Percentiles rank a stretch among this genome's conserved stretches.
phyloP scores from a whole-genome alignment of 2,888 invertebrate species.

The Villa cingulata region DNA sequence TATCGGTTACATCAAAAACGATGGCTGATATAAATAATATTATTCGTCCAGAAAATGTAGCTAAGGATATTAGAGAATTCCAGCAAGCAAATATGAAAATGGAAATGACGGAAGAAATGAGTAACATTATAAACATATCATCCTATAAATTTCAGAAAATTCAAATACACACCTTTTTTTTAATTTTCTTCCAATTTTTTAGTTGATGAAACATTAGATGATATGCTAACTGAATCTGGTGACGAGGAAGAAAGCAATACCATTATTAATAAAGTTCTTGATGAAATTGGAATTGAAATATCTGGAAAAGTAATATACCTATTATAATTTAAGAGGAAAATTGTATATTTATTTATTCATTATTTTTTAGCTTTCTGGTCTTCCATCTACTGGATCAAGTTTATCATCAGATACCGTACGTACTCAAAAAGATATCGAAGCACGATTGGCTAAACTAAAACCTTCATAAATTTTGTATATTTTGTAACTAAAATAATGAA shows the following conservation, averaged over 20 bases:
- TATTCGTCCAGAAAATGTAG: slow-evolving; percentile 73
- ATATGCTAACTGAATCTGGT: slow-evolving; percentile 74
- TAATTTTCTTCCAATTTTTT: slow-evolving; percentile 19
- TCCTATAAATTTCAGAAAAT: neutral
- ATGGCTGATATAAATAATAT: slow-evolving; percentile 80
- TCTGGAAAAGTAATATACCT: slow-evolving; percentile 57
- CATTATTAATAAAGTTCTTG: slow-evolving; percentile 80
- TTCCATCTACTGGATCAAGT: slow-evolving; percentile 49
- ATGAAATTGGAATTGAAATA: slow-evolving; percentile 92
- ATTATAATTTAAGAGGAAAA: slow-evolving; percentile 1
- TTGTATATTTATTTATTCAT: neutral
- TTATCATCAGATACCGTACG: slow-evolving; percentile 43
- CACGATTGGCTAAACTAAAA: slow-evolving; percentile 52
- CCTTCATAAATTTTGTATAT: slow-evolving; percentile 23
- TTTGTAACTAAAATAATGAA: too few relatives aligned
- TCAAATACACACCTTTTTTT: neutral
- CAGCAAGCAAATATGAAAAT: slow-evolving; percentile 72
- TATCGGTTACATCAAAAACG: slow-evolving; percentile 78
- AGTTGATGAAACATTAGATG: slow-evolving; percentile 85
- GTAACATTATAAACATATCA: slow-evolving; percentile 39
- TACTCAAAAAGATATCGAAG: slow-evolving; percentile 57
- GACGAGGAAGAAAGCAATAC: slow-evolving; percentile 83
- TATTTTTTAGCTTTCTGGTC: slow-evolving; percentile 45
- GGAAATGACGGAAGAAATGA: slow-evolving; percentile 94
- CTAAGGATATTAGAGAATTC: slow-evolving; percentile 72